These are phyloP conservation scores for Tupaia tana DNA, from an alignment of 2,113 vertebrate genomes.

Conservation along the genomic window DNA sequence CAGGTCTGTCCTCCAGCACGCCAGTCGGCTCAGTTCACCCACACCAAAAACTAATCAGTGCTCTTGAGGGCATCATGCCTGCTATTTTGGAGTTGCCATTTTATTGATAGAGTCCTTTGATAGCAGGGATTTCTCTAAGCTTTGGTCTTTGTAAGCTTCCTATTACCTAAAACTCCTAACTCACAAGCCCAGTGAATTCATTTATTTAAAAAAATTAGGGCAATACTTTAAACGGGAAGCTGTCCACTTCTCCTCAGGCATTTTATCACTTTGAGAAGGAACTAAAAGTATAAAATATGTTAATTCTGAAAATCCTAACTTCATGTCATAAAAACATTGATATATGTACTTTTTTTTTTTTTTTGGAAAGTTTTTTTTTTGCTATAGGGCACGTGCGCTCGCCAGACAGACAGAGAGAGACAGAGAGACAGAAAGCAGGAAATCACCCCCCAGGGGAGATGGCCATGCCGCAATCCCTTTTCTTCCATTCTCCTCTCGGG, in stretches of 20 bases:
- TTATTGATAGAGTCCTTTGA: background rate
- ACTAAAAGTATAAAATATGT: constrained; percentile 12
- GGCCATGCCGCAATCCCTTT: too few relatives aligned
- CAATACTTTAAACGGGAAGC: background rate
- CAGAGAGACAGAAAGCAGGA: too few relatives aligned
- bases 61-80: background rate
- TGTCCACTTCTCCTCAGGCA: background rate
- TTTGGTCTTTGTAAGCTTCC: background rate
- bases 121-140: constrained; percentile 7
- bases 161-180: constrained; percentile 8
- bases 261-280: constrained; percentile 40
- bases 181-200: constrained; percentile 9
- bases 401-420: too few relatives aligned
- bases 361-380: too few relatives aligned
- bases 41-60: background rate
- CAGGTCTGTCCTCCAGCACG: background rate
- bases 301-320: constrained; percentile 38
- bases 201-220: background rate
- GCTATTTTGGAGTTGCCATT: background rate
- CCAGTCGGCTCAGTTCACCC: background rate
- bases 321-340: constrained; percentile 12
- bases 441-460: too few relatives aligned
- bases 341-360: background rate
- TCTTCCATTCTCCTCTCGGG: too few relatives aligned
- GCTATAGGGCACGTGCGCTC: too few relatives aligned